A percentile compares a stretch with the other conserved stretches of the same genome.
phyloP scores from a whole-genome alignment of 2,797 vertebrate genomes.

The Anguilla pacifica region DNA sequence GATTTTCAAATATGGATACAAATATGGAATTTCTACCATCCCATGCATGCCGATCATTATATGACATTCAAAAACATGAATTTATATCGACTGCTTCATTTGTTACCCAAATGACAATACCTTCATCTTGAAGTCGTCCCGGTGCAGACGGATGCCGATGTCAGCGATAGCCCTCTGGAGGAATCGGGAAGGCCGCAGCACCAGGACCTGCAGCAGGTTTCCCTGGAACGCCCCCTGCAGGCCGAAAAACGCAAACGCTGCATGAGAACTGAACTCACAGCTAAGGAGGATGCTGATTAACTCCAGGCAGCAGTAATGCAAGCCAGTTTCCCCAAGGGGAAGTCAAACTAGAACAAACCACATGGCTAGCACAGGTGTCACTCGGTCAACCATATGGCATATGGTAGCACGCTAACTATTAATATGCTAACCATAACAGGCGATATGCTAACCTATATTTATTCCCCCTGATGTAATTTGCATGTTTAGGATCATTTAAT shows the following conservation, averaged over 20 bases:
- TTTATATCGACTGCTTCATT: too few relatives aligned
- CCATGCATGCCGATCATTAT: constrained; percentile 75
- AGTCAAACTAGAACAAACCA: not conserved
- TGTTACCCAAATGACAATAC: constrained; percentile 65
- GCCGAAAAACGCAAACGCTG: constrained; percentile 36
- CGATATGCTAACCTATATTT: not conserved
- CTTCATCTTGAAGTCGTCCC: constrained; percentile 97
- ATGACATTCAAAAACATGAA: too few relatives aligned
- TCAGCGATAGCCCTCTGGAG: constrained; percentile 90
- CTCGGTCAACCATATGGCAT: not conserved
- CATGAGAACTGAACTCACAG: constrained; percentile 43
- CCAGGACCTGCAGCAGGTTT: constrained; percentile 89
- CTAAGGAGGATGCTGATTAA: not conserved
- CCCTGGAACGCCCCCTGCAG: constrained; percentile 90
- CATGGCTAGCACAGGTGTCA: not conserved
- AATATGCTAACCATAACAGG: too few relatives aligned
- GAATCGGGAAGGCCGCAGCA: constrained; percentile 86
- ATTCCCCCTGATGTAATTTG: not conserved
- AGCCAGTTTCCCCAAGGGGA: not conserved
- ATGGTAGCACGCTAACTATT: too few relatives aligned
- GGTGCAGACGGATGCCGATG: constrained; percentile 88
- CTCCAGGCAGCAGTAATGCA: not conserved
- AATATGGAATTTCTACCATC: not conserved
- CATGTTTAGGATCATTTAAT: not conserved
- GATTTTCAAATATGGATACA: not conserved